Conservation (phyloP, 2,797 vertebrate genomes). For the Sciaenops ocellatus region DNA sequence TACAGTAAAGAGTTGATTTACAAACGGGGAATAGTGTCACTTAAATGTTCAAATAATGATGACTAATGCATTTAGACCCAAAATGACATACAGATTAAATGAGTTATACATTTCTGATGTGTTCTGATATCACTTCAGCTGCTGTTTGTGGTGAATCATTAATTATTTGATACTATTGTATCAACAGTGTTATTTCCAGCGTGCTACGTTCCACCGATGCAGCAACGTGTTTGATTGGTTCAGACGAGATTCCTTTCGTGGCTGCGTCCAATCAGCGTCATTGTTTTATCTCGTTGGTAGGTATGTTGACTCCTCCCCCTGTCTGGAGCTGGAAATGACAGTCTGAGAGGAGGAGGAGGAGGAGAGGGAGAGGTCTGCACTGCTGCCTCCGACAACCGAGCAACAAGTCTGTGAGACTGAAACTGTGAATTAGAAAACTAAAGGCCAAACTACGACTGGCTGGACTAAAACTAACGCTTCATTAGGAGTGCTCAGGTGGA, state of each 20-base stretch:
- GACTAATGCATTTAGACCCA: too few relatives aligned
- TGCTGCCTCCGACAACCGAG: constrained; percentile 25
- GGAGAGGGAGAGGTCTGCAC: constrained; percentile 10
- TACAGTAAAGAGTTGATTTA: too few relatives aligned
- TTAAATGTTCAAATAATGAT: too few relatives aligned
- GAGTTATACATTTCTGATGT: too few relatives aligned
- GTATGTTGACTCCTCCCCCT: constrained; percentile 52
- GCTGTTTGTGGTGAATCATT: not conserved
- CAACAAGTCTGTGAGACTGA: constrained; percentile 42
- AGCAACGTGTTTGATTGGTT: constrained; percentile 61
- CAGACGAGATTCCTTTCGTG: constrained; percentile 22
- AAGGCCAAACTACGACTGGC: not conserved
- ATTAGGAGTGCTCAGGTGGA: not conserved
- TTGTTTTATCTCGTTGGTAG: constrained; percentile 12
- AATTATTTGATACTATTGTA: not conserved
- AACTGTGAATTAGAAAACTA: constrained; percentile 19
- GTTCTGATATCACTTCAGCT: not conserved
- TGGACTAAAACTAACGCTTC: not conserved
- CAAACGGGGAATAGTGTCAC: not conserved
- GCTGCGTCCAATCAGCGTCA: constrained; percentile 55
- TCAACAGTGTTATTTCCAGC: constrained; percentile 4
- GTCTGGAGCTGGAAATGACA: constrained; percentile 68
- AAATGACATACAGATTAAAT: not conserved
- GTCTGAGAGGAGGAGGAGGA: constrained; percentile 36
- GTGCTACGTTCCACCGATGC: not conserved